Evolutionary conservation across 2,888 invertebrate genomes (phyloP).

Genomic region (Sminthurinus aureus): DNA sequence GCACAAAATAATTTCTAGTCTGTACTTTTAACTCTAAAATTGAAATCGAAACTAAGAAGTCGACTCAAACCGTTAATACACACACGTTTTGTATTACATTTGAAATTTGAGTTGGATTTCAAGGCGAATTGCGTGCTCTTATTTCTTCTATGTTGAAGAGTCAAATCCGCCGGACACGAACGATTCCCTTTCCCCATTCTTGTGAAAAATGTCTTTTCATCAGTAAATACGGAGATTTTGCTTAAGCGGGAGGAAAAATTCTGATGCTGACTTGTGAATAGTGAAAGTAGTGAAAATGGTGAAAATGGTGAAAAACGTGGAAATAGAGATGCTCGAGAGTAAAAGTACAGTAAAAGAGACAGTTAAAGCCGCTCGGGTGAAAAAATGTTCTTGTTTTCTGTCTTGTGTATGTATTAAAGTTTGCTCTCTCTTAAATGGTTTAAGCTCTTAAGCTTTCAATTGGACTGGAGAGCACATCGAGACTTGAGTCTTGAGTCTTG

Average conservation of each 20-base stretch:
- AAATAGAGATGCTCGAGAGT: no score
- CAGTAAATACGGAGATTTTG: neutral
- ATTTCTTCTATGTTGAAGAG: neutral
- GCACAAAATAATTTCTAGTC: neutral
- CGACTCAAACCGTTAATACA: neutral
- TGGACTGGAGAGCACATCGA: constrained; percentile 19
- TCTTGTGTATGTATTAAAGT: neutral
- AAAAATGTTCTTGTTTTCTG: neutral
- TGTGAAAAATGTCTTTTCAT: neutral
- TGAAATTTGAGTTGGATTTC: no score
- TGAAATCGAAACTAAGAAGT: neutral
- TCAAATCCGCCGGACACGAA: neutral
- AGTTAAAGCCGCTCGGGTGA: neutral
- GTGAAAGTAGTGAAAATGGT: no score
- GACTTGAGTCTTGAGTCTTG: neutral
- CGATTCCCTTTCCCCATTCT: neutral
- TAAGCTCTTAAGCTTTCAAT: constrained; percentile 25
- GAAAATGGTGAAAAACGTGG: no score
- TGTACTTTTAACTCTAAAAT: neutral
- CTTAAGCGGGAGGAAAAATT: no score
- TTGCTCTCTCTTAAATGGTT: constrained; percentile 22
- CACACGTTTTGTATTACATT: no score
- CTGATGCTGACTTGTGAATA: no score
- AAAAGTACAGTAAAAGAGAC: neutral
- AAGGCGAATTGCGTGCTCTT: no score